Percentiles rank a stretch among this genome's conserved stretches.
These are phyloP conservation scores for Myotis daubentonii DNA, from an alignment of 2,797 vertebrate species.

Conservation along the genomic window DNA sequence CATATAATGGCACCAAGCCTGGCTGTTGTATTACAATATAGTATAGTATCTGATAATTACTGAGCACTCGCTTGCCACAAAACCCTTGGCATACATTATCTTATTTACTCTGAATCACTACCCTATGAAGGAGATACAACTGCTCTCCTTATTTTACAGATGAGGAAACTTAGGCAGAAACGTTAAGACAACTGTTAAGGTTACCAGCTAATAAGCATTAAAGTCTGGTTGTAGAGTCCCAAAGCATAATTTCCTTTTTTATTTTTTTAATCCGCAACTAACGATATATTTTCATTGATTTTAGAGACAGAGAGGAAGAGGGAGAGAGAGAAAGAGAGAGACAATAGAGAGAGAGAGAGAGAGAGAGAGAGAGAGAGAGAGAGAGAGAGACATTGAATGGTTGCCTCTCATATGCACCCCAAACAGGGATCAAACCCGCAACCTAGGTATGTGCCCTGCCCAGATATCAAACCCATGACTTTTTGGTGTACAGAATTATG, in stretches of 20 bases:
- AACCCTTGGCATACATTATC: background rate
- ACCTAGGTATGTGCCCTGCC: background rate
- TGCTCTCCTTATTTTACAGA: background rate
- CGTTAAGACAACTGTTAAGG: background rate
- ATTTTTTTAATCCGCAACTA: background rate
- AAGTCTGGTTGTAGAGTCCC: background rate
- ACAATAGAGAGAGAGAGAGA: too few relatives aligned
- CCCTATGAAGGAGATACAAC: background rate
- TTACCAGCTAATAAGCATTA: background rate
- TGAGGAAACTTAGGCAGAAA: slow-evolving; percentile 5
- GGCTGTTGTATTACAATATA: background rate
- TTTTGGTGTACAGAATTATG: background rate
- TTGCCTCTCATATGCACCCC: background rate
- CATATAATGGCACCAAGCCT: background rate
- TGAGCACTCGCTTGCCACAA: background rate
- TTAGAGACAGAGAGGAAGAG: background rate
- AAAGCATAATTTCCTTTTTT: background rate
- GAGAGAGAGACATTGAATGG: background rate
- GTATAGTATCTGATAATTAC: background rate
- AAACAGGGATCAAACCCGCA: background rate
- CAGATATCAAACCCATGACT: background rate
- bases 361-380: too few relatives aligned
- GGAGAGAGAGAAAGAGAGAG: background rate
- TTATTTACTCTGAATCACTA: background rate
- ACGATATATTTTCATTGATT: background rate